Conservation (phyloP, 1,140 invertebrate genomes). For the Drepana arcuata region DNA sequence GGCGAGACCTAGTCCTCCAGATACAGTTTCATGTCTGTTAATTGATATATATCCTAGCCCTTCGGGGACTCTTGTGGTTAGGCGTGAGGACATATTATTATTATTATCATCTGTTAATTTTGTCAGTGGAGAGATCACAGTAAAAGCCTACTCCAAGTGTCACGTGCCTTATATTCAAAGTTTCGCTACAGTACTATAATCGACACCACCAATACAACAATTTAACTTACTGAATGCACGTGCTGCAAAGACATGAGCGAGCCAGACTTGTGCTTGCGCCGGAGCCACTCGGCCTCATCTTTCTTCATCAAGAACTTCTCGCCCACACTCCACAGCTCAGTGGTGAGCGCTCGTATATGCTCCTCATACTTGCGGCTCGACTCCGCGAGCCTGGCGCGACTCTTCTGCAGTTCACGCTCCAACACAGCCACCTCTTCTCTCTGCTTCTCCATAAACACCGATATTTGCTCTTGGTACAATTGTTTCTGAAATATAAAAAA, state of each 20-base stretch:
- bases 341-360: conserved; percentile 70
- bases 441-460: conserved; percentile 59
- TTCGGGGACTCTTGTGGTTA: no score
- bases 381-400: conserved; percentile 68
- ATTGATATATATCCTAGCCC: no score
- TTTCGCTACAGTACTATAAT: no score
- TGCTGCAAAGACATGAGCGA: conserved; percentile 61
- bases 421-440: conserved; percentile 52
- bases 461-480: conserved; percentile 72
- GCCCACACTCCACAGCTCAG: conserved; percentile 73
- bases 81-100: no score
- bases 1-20: no score
- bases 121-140: no score
- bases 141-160: no score
- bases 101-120: no score
- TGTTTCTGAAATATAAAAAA: conserved; percentile 69
- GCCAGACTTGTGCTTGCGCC: conserved; percentile 36
- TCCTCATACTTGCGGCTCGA: conserved; percentile 73
- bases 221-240: conserved; percentile 41
- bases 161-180: no score
- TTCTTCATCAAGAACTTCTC: conserved; percentile 74
- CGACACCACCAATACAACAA: background rate
- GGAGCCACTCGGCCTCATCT: conserved; percentile 70
- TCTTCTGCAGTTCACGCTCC: conserved; percentile 44
- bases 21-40: no score